Percentiles rank a stretch among this genome's conserved stretches.
Conservation (phyloP, 2,797 vertebrate species). For the Arnoldichthys spilopterus region DNA sequence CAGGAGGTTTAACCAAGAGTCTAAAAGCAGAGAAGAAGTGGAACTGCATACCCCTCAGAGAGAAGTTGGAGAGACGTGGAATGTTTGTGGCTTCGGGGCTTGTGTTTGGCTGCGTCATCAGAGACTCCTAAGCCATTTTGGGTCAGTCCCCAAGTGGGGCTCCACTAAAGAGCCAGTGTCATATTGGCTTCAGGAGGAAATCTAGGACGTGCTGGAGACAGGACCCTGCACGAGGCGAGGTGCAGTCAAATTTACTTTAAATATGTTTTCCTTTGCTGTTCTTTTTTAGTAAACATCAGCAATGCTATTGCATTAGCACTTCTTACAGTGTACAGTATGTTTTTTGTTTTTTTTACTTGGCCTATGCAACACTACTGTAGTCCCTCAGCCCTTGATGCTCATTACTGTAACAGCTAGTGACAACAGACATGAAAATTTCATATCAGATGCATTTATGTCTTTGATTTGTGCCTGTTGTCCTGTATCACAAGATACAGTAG, state of each 20-base stretch:
- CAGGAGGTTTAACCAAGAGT: conserved; percentile 1
- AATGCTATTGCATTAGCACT: neutral
- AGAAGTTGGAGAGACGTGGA: conserved; percentile 19
- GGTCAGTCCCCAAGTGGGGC: conserved; percentile 27
- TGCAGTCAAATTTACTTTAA: neutral
- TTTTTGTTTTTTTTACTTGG: neutral
- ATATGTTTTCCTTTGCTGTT: neutral
- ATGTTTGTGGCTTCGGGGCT: conserved; percentile 25
- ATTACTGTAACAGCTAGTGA: neutral
- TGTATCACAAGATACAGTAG: neutral
- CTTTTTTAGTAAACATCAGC: neutral
- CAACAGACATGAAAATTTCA: neutral
- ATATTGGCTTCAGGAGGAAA: conserved; percentile 22
- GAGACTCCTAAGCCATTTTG: conserved; percentile 31
- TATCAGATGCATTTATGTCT: neutral
- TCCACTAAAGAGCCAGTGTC: conserved; percentile 31
- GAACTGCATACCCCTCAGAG: conserved; percentile 29
- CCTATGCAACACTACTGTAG: neutral
- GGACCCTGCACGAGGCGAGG: neutral
- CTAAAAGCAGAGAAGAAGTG: conserved; percentile 11
- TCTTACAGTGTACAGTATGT: neutral
- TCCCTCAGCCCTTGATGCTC: too few relatives aligned
- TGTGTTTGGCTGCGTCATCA: conserved; percentile 11
- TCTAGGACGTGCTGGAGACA: conserved; percentile 19
- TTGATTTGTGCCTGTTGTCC: neutral